Evolutionary conservation across 2,888 invertebrate species (phyloP).

Genomic region (Meliscaeva auricollis): DNA sequence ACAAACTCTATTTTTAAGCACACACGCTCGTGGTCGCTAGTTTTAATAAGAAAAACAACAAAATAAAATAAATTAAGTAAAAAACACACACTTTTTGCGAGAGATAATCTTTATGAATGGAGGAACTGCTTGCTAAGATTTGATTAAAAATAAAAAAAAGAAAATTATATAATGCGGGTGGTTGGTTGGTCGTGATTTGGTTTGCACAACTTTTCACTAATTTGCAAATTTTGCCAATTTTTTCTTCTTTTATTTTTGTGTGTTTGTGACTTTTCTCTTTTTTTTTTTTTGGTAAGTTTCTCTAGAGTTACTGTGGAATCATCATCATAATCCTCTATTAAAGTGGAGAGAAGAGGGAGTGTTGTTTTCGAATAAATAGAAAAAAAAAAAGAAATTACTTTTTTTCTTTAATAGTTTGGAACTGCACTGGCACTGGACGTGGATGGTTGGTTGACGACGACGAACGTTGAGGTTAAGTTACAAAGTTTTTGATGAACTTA

Average conservation of each 20-base stretch:
- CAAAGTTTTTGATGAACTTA: conserved; percentile 29
- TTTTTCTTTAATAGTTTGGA: conserved; percentile 19
- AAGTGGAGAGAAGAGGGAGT: conserved; percentile 19
- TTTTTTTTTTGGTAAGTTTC: conserved; percentile 48
- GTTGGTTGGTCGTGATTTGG: conserved; percentile 63
- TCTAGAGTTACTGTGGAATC: conserved; percentile 42
- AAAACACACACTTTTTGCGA: conserved; percentile 49
- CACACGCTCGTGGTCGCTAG: conserved; percentile 37
- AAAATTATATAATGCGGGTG: conserved; percentile 67
- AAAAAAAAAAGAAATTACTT: conserved; percentile 32
- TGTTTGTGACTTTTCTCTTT: conserved; percentile 42
- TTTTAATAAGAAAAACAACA: conserved; percentile 22
- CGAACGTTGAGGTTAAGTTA: conserved; percentile 55
- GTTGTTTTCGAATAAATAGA: conserved; percentile 35
- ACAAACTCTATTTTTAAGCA: conserved; percentile 37
- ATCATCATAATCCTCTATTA: not conserved
- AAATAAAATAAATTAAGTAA: conserved; percentile 16
- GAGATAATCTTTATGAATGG: conserved; percentile 68
- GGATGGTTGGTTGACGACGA: conserved; percentile 5
- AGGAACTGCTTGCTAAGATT: conserved; percentile 40
- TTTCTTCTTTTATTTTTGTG: conserved; percentile 16
- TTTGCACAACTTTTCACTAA: conserved; percentile 74
- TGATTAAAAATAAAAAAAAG: conserved; percentile 24
- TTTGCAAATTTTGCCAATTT: conserved; percentile 63
- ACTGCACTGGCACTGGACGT: conserved; percentile 42